Percentiles rank a stretch among this genome's conserved stretches.
These are phyloP conservation scores for Sinodicranocentrus sp. DNA, from an alignment of 2,888 invertebrate genomes.

Conservation along the genomic window DNA sequence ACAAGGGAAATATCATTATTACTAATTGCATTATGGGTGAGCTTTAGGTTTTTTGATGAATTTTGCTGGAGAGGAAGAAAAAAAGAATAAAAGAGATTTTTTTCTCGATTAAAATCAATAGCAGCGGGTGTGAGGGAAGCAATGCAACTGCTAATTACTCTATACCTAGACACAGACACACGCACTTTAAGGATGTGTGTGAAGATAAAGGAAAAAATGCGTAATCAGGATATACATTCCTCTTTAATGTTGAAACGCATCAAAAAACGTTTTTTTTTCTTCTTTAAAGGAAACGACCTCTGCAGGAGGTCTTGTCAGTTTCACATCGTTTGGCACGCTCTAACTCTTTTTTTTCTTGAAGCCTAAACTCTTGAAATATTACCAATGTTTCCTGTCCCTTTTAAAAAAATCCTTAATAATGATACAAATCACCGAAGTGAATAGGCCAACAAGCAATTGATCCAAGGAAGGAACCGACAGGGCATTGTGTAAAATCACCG, in stretches of 20 bases:
- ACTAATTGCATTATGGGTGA: conserved; percentile 40
- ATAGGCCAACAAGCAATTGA: background rate
- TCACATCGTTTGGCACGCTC: conserved; percentile 76
- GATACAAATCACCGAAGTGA: background rate
- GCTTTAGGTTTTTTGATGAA: too few relatives aligned
- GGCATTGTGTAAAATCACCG: background rate
- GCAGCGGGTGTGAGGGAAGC: too few relatives aligned
- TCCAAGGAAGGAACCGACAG: conserved; percentile 15
- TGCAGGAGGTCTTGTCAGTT: conserved; percentile 75
- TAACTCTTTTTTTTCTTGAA: conserved; percentile 47
- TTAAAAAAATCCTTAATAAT: background rate
- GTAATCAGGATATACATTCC: too few relatives aligned
- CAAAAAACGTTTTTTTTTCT: conserved; percentile 63
- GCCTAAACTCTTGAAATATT: conserved; percentile 23
- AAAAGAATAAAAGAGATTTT: too few relatives aligned
- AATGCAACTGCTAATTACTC: too few relatives aligned
- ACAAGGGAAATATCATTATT: conserved; percentile 41
- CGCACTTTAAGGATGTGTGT: too few relatives aligned
- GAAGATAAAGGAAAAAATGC: too few relatives aligned
- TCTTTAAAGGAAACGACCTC: conserved; percentile 72
- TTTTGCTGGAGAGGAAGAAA: too few relatives aligned
- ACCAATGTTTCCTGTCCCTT: conserved; percentile 24
- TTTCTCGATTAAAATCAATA: too few relatives aligned
- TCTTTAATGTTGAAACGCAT: conserved; percentile 71
- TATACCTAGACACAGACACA: too few relatives aligned